Conservation (phyloP, 2,797 vertebrate genomes). For the Chrosomus eos region DNA sequence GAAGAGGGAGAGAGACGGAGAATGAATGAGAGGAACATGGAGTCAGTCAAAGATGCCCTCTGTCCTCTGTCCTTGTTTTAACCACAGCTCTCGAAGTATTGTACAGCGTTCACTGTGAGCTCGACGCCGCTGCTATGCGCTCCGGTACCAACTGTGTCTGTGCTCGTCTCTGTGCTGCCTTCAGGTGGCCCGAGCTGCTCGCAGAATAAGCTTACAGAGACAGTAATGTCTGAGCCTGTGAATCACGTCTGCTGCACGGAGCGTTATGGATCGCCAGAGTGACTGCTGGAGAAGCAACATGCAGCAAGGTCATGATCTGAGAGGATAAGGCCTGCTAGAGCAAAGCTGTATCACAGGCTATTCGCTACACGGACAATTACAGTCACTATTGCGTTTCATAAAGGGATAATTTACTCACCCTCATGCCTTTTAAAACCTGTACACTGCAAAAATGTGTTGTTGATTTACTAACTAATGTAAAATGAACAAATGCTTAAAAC, state of each 20-base stretch:
- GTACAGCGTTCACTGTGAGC: constrained; percentile 39
- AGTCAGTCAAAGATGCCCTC: constrained; percentile 59
- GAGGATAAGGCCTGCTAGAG: constrained; percentile 42
- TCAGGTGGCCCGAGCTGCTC: constrained; percentile 36
- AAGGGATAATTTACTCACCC: neutral
- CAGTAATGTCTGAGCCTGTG: constrained; percentile 18
- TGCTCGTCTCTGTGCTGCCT: constrained; percentile 49
- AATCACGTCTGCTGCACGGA: constrained; percentile 23
- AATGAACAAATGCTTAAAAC: neutral
- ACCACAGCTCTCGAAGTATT: constrained; percentile 47
- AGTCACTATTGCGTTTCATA: constrained; percentile 15
- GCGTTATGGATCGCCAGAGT: constrained; percentile 20
- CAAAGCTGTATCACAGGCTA: constrained; percentile 42
- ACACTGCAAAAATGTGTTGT: neutral
- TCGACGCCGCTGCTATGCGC: constrained; percentile 16
- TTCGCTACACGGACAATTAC: neutral
- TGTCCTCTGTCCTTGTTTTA: constrained; percentile 62
- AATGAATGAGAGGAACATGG: constrained; percentile 32
- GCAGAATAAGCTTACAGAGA: constrained; percentile 29
- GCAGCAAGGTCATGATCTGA: constrained; percentile 44
- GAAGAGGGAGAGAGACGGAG: constrained; percentile 31
- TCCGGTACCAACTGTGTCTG: constrained; percentile 32
- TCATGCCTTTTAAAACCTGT: neutral
- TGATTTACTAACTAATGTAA: neutral
- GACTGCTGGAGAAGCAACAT: constrained; percentile 37